Evolutionary conservation across 2,113 vertebrate genomes (phyloP), one percentile per base, ranked within the genome.

Genomic region (Podarcis muralis): DNA sequence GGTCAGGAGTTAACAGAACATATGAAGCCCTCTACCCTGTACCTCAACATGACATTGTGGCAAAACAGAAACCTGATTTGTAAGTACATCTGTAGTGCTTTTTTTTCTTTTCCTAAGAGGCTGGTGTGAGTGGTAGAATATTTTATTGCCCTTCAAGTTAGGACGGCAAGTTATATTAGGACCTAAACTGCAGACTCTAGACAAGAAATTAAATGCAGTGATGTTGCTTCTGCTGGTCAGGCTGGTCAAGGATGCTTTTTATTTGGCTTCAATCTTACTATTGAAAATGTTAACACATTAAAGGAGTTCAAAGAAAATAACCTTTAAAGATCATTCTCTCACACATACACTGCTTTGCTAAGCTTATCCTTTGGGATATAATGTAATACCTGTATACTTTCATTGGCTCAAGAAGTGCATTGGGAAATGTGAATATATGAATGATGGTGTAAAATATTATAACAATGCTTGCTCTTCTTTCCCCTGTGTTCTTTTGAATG

Each of bases 61-160:
- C 94, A 90, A 95, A 95, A 79, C 97, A 97, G 89, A 90, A 95
- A 66, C 96, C 97, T 87, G 97, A 98, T 92, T 98, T 97, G 97
- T 98, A 95, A 97, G 97, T 94, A 92, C 76, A 57, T 83, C 12
- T 71, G 0, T 27, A 3, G 16, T 69, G 25, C 65, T 23, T 7
- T 81, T 75, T 75, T 82, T 23, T 27, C 35, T 48, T 83, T 18
- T 53, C 32, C 48, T 53, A 53, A 81, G 59, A 81, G 32, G 1
- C 30, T 79, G 13, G 12, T 62, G 30, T 23, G 16, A 37, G 25
- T 13, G 35, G 35, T 16, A 68, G 9, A 43, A 16, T 79, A 68
- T 80, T 72, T 87, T 87, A 62, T 62, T 74, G 32, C 3, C 32
- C 20, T 81, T 27, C 27, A 59, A 11, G 3, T 32, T 37, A 27